phyloP scores from a whole-genome alignment of 2,888 invertebrate genomes.

The Polyploca ridens region DNA sequence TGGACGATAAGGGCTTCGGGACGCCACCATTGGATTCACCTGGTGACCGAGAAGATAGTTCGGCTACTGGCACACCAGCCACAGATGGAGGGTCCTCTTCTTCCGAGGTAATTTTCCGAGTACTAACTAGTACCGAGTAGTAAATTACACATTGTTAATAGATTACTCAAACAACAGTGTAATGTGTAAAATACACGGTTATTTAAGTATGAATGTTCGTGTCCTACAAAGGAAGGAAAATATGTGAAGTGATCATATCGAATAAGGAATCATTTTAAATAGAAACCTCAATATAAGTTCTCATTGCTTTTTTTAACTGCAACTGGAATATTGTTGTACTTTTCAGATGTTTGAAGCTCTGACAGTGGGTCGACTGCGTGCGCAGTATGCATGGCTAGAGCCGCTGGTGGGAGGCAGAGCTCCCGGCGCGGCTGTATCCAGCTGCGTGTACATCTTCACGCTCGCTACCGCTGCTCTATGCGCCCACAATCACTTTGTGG shows the following conservation, averaged over 20 bases:
- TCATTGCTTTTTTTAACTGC: no score
- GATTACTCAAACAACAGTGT: neutral
- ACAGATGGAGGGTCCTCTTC: slow-evolving; percentile 86
- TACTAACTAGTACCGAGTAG: neutral
- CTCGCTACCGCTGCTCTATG: slow-evolving; percentile 88
- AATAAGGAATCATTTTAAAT: no score
- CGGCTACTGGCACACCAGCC: slow-evolving; percentile 85
- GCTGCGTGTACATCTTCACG: slow-evolving; percentile 89
- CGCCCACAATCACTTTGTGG: slow-evolving; percentile 86
- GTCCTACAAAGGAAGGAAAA: no score
- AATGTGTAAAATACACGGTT: no score
- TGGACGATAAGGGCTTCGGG: slow-evolving; percentile 76
- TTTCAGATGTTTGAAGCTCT: slow-evolving; percentile 84
- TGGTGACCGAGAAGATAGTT: slow-evolving; percentile 85
- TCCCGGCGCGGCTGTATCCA: slow-evolving; percentile 90
- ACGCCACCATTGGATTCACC: slow-evolving; percentile 82
- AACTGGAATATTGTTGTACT: neutral
- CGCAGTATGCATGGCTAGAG: slow-evolving; percentile 90
- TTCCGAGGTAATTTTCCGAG: slow-evolving; percentile 68
- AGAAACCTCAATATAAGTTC: no score
- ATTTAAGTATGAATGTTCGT: no score
- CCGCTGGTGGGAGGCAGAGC: slow-evolving; percentile 89
- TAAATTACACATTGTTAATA: neutral
- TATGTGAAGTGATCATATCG: no score
- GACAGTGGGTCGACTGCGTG: slow-evolving; percentile 90